phyloP scores from a whole-genome alignment of 1,140 invertebrate species.

The Tigriopus japonicus region DNA sequence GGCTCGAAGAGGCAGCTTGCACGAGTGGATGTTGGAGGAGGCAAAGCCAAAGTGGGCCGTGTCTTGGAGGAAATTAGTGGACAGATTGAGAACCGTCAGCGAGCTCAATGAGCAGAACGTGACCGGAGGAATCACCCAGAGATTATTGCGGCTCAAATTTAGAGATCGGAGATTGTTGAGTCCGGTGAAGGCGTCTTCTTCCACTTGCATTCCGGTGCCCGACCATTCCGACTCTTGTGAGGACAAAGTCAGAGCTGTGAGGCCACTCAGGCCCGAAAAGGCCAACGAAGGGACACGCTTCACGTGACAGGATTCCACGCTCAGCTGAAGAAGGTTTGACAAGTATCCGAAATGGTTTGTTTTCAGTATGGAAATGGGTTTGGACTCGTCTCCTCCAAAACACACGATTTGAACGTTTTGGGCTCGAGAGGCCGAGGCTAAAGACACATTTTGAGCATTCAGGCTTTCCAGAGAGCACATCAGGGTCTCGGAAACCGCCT shows the following conservation, averaged over 20 bases:
- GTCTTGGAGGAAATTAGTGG: constrained; percentile 62
- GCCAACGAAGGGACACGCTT: background rate
- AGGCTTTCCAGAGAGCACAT: no score
- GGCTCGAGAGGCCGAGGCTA: no score
- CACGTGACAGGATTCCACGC: background rate
- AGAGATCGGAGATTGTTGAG: constrained; percentile 38
- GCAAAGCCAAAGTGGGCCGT: constrained; percentile 50
- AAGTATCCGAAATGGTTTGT: constrained; percentile 7
- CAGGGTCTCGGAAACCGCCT: no score
- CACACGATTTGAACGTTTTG: no score
- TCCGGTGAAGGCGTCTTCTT: constrained; percentile 40
- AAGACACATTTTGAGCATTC: no score
- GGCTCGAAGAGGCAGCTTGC: constrained; percentile 42
- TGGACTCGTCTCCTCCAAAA: no score
- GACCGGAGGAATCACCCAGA: constrained; percentile 39
- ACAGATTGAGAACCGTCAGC: constrained; percentile 47
- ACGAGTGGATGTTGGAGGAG: constrained; percentile 43
- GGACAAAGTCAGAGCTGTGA: background rate
- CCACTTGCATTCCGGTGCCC: constrained; percentile 35
- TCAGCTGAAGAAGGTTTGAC: background rate
- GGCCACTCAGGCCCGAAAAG: background rate
- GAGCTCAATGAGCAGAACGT: constrained; percentile 17
- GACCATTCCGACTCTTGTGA: constrained; percentile 10
- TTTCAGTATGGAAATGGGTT: background rate
- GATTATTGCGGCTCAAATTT: constrained; percentile 41